Conservation (phyloP, 2,113 vertebrate species). For the Myotis lucifugus region DNA sequence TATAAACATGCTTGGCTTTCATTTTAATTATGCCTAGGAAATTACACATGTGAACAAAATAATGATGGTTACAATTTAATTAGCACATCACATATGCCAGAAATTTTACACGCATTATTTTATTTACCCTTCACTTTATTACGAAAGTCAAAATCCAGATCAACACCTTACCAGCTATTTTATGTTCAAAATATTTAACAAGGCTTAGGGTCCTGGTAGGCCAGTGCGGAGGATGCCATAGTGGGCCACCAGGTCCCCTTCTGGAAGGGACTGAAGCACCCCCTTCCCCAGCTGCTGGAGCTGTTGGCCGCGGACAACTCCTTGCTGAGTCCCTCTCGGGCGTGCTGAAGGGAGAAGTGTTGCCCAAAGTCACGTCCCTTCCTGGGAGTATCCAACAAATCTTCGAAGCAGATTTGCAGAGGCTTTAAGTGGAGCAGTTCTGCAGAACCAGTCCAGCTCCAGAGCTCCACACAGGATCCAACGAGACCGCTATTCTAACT, state of each 20-base stretch:
- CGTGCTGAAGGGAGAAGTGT: neutral
- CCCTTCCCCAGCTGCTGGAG: neutral
- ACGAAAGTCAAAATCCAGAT: neutral
- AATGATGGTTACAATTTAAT: neutral
- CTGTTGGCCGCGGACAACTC: neutral
- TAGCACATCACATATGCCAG: neutral
- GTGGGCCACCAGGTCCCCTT: neutral
- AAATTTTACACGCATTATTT: neutral
- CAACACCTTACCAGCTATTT: neutral
- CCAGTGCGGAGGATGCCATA: neutral
- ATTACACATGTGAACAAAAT: neutral
- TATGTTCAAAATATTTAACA: neutral
- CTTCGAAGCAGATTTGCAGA: neutral
- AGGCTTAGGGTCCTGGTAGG: neutral
- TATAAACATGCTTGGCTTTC: neutral
- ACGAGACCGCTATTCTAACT: neutral
- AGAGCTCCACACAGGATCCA: neutral
- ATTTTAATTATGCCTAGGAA: neutral
- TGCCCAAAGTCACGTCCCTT: neutral
- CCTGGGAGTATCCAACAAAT: neutral
- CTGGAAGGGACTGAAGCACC: neutral
- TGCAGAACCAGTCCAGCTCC: neutral
- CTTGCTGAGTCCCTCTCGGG: neutral
- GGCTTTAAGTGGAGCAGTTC: neutral
- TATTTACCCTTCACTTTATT: constrained; percentile 16